Evolutionary conservation across 2,888 invertebrate species (phyloP).

Genomic region (Frankliniella fusca): DNA sequence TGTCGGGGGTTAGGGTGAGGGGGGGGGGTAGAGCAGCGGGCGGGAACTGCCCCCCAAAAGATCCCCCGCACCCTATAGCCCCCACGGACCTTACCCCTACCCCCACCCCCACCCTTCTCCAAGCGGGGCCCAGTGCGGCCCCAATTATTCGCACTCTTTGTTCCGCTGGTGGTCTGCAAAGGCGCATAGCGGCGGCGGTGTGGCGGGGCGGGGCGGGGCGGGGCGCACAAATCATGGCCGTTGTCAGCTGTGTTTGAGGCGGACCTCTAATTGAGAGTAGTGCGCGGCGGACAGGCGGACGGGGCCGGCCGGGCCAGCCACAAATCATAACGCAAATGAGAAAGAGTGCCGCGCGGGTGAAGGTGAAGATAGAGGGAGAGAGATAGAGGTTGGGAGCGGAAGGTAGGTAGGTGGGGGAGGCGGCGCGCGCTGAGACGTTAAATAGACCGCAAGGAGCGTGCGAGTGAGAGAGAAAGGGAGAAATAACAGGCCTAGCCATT

Average conservation of each 20-base stretch:
- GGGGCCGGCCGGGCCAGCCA: not conserved
- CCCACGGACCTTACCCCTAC: not conserved
- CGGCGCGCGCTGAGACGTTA: no score
- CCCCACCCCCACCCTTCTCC: no score
- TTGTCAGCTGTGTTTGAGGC: slow-evolving; percentile 12
- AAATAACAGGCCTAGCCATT: no score
- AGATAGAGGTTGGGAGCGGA: not conserved
- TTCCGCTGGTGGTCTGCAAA: not conserved
- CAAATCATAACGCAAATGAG: slow-evolving; percentile 4
- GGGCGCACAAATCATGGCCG: not conserved
- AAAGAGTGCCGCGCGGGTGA: not conserved
- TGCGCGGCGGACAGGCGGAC: not conserved
- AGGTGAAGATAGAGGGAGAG: not conserved
- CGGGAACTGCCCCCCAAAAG: not conserved
- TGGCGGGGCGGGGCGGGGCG: not conserved
- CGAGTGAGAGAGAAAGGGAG: no score
- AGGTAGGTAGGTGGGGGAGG: not conserved
- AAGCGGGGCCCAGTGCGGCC: not conserved
- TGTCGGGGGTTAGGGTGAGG: no score
- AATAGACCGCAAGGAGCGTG: no score
- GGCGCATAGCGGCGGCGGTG: not conserved
- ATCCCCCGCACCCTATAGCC: not conserved
- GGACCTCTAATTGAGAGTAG: slow-evolving; percentile 15
- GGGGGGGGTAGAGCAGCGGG: not conserved
- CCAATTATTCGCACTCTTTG: slow-evolving; percentile 19